phyloP scores from a whole-genome alignment of 2,113 vertebrate genomes.

The Brachionichthys hirsutus region DNA sequence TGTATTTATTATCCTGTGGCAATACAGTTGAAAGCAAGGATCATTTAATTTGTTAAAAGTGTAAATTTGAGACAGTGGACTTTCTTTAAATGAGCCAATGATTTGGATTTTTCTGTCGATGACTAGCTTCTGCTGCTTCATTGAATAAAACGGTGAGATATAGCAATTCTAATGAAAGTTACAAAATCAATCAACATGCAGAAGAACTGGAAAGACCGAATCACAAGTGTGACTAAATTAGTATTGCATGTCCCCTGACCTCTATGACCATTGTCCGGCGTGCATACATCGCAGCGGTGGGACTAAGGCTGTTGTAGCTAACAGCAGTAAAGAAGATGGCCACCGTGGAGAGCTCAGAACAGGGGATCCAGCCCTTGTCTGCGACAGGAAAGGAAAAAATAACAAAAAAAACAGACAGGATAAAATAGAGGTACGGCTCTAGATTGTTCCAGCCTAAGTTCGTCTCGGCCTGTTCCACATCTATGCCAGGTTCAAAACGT shows the following conservation, averaged over 20 bases:
- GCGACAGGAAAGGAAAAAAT: constrained; percentile 95
- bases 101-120: too few species aligned
- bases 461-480: constrained; percentile 93
- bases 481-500: constrained; percentile 89
- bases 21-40: too few species aligned
- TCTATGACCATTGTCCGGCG: constrained; percentile 86
- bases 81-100: too few species aligned
- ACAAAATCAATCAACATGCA: too few species aligned
- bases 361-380: constrained; percentile 91
- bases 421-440: constrained; percentile 91
- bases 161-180: too few species aligned
- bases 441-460: constrained; percentile 97
- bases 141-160: too few species aligned
- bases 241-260: constrained; percentile 44
- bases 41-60: too few species aligned
- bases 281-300: constrained; percentile 84
- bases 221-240: too few species aligned
- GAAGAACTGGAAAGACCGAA: too few species aligned
- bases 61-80: too few species aligned
- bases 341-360: constrained; percentile 90
- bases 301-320: constrained; percentile 90
- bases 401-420: constrained; percentile 91
- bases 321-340: constrained; percentile 89
- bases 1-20: too few species aligned
- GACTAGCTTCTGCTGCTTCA: too few species aligned